Conservation (phyloP, 1,140 invertebrate genomes). For the Bombus sibiricus region DNA sequence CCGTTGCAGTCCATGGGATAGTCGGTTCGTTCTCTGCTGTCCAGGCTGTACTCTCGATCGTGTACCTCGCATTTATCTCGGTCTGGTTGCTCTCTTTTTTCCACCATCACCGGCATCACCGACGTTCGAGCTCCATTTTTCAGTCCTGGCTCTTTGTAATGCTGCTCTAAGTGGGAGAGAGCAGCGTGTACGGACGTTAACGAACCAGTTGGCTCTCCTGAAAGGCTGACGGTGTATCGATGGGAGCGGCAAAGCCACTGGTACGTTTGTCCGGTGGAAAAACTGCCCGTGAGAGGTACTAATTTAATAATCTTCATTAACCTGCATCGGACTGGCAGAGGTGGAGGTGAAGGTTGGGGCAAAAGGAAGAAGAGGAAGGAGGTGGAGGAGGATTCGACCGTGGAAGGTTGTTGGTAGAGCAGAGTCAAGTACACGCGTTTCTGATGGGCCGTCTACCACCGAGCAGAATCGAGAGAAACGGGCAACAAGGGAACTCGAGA, state of each 20-base stretch:
- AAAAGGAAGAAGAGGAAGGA: conserved; percentile 22
- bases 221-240: conserved; percentile 16
- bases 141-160: conserved; percentile 23
- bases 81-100: neutral
- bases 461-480: conserved; percentile 54
- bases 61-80: conserved; percentile 25
- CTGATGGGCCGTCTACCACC: conserved; percentile 64
- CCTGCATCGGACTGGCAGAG: conserved; percentile 33
- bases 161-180: conserved; percentile 2
- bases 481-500: conserved; percentile 44
- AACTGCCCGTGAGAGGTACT: conserved; percentile 70
- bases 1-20: neutral
- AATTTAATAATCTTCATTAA: conserved; percentile 80
- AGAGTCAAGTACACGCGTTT: conserved; percentile 66
- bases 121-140: conserved; percentile 45
- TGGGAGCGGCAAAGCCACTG: conserved; percentile 20
- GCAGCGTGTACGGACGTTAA: conserved; percentile 30
- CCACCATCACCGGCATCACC: neutral
- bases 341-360: conserved; percentile 31
- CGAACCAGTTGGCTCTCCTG: conserved; percentile 50
- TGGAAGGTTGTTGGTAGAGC: conserved; percentile 67
- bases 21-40: neutral
- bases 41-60: conserved; percentile 13
- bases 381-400: conserved; percentile 54
- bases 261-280: conserved; percentile 52